Evolutionary conservation across 1,140 invertebrate genomes (phyloP), one percentile per base, ranked within the genome.

Genomic region (Pachyrhynchus sulphureomaculatus): DNA sequence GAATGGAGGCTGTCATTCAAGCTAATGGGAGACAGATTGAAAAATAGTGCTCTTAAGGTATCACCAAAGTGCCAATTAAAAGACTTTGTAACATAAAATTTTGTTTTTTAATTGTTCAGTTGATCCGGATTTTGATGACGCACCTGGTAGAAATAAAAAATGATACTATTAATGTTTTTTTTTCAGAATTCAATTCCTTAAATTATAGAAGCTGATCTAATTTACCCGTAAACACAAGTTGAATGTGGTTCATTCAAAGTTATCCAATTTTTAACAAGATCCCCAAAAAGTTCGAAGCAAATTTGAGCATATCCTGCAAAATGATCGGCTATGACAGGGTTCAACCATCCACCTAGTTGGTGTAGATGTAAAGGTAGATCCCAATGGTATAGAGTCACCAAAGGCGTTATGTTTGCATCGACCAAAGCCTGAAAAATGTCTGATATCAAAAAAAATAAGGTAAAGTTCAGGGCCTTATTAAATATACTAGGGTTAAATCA

Each of bases 171-270:
- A 10, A 15, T 41, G 5, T 10, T 10, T n/a, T 8, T 15, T 10
- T 8, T 10, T 41, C 5, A 41, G 8, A 41, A 41, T 5, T 6
- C 5, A 5, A 18, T 45, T 8, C 6, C 6, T 33, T n/a, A 33
- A 6, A 8, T 33, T 33, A 20, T 17, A 10, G 3, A 8, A 34
- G 18, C 48, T 12, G 13, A 2, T 32, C 45, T 68, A 34, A n/a
- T n/a, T n/a, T 68, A 65, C 23, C 68, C 68, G 54, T 64, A 10
- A 51, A 52, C 55, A 47, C 69, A 73, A 13, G 76, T 67, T 23
- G 76, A 62, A 60, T 72, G 67, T 0, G 79, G 79, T 54, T 83
- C 81, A 56, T 82, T 82, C 45, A 83, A 73, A 0, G 80, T 83
- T 4, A 79, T 68, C 81, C 80, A 83, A 62, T 72, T 69, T 73